These are phyloP conservation scores for Trematocara marginatum DNA, from an alignment of 2,113 vertebrate species.

Conservation along the genomic window DNA sequence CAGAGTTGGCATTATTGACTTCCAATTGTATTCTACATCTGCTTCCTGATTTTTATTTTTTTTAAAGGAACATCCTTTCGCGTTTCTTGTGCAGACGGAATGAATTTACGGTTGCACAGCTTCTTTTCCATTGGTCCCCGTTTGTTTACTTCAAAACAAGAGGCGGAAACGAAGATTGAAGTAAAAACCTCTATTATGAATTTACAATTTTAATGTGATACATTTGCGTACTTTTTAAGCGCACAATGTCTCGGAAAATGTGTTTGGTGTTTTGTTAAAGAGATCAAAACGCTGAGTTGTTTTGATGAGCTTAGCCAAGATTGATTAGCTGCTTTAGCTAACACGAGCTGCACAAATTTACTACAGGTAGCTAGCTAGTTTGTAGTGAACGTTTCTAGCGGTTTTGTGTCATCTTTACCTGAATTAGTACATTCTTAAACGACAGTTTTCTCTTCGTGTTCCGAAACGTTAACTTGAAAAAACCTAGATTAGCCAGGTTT, in stretches of 20 bases:
- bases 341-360: background rate
- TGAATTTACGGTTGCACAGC: background rate
- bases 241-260: too few relatives aligned
- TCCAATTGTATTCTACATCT: background rate
- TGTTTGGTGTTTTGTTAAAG: background rate
- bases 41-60: background rate
- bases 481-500: background rate
- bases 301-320: background rate
- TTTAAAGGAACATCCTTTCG: background rate
- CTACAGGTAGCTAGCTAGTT: background rate
- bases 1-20: background rate
- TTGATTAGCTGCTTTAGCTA: conserved; percentile 19
- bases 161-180: conserved; percentile 33
- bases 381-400: background rate
- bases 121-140: conserved; percentile 48
- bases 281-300: background rate
- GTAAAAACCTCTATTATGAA: fast-evolving
- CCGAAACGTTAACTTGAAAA: background rate
- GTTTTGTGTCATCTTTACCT: too few relatives aligned
- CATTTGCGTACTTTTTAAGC: background rate
- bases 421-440: background rate
- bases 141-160: conserved; percentile 52
- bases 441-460: background rate
- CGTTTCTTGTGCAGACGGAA: background rate
- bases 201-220: too few relatives aligned